phyloP scores from a whole-genome alignment of 2,888 invertebrate genomes.

The Gerosis bhagava region DNA sequence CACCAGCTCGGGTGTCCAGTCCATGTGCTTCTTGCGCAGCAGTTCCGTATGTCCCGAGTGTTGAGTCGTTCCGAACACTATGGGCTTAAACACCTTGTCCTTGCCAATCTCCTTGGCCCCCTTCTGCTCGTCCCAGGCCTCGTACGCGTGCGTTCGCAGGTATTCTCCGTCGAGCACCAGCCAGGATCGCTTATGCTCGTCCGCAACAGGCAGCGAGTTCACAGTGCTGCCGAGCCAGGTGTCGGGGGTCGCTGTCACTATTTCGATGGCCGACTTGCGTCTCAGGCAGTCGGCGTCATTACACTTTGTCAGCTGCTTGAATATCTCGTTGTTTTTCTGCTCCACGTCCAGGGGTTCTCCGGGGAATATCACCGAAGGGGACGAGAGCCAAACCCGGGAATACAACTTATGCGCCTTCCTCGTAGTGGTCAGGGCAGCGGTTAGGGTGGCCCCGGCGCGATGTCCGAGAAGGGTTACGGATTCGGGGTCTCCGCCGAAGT shows the following conservation, averaged over 20 bases:
- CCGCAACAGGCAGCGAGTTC: slow-evolving; percentile 85
- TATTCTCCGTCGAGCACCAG: slow-evolving; percentile 88
- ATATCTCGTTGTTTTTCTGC: slow-evolving; percentile 83
- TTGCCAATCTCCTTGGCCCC: slow-evolving; percentile 63
- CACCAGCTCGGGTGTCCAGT: slow-evolving; percentile 86
- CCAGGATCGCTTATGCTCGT: slow-evolving; percentile 88
- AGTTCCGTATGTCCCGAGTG: slow-evolving; percentile 87
- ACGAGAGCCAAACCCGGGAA: slow-evolving; percentile 90
- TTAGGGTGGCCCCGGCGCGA: slow-evolving; percentile 92
- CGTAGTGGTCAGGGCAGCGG: slow-evolving; percentile 87
- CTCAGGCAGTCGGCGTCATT: slow-evolving; percentile 82
- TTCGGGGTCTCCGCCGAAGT: slow-evolving; percentile 91
- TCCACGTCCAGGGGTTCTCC: slow-evolving; percentile 83
- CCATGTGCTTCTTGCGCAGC: slow-evolving; percentile 81
- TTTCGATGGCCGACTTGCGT: slow-evolving; percentile 72
- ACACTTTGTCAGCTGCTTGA: slow-evolving; percentile 82
- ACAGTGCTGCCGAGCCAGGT: slow-evolving; percentile 85
- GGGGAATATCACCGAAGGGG: slow-evolving; percentile 88
- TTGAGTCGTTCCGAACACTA: slow-evolving; percentile 89
- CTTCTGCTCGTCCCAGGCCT: slow-evolving; percentile 81
- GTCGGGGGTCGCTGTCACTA: slow-evolving; percentile 87
- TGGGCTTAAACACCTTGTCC: slow-evolving; percentile 68
- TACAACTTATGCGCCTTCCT: slow-evolving; percentile 85
- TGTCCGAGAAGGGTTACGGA: slow-evolving; percentile 93
- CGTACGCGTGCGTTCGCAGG: slow-evolving; percentile 85